Percentiles rank a stretch among this genome's conserved stretches.
phyloP scores from a whole-genome alignment of 2,113 vertebrate species.

The Pseudonaja textilis region DNA sequence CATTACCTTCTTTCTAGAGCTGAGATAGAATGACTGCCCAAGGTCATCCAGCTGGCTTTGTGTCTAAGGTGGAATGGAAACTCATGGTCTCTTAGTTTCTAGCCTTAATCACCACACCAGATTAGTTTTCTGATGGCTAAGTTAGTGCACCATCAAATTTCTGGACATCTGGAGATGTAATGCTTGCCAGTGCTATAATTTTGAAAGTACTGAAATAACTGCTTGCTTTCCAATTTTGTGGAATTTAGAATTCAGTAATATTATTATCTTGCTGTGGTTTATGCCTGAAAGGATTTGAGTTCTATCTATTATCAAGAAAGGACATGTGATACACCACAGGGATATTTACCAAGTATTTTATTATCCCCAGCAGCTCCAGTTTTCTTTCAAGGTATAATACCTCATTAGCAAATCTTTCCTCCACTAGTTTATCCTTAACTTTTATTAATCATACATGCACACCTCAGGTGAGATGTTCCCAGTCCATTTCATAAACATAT shows the following conservation, averaged over 20 bases:
- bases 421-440: slow-evolving; percentile 33
- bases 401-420: slow-evolving; percentile 38
- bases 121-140: background rate
- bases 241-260: slow-evolving; percentile 26
- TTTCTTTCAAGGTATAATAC: slow-evolving; percentile 31
- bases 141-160: background rate
- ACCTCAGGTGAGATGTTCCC: slow-evolving; percentile 5
- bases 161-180: slow-evolving; percentile 11
- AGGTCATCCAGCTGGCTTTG: background rate
- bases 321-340: slow-evolving; percentile 28
- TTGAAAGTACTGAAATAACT: slow-evolving; percentile 33
- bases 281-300: slow-evolving; percentile 28
- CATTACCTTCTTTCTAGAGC: background rate
- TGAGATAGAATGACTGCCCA: background rate
- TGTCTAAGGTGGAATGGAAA: background rate
- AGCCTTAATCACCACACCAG: background rate
- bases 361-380: slow-evolving; percentile 29
- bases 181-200: slow-evolving; percentile 12
- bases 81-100: background rate
- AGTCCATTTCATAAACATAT: slow-evolving; percentile 7
- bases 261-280: slow-evolving; percentile 33
- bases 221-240: slow-evolving; percentile 1
- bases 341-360: slow-evolving; percentile 49
- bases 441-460: slow-evolving; percentile 16
- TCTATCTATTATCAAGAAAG: slow-evolving; percentile 28